Percentiles rank a stretch among this genome's conserved stretches.
Evolutionary conservation across 2,797 vertebrate species (phyloP).

Genomic region (Melanotaenia trifasciata): DNA sequence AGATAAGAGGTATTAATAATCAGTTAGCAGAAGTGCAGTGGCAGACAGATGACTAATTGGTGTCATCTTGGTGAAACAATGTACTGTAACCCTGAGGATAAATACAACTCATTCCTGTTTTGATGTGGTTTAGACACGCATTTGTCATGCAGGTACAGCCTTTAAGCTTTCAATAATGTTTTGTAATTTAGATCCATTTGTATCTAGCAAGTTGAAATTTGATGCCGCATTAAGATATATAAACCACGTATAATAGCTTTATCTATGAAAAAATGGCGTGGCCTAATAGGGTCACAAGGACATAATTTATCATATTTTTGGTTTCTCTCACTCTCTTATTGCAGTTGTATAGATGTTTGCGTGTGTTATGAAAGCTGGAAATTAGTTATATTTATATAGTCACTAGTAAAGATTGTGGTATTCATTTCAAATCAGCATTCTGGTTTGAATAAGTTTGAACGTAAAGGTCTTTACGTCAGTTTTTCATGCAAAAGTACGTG

Average conservation of each 20-base stretch:
- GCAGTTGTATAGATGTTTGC: neutral
- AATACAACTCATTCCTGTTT: constrained; percentile 21
- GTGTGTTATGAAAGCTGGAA: neutral
- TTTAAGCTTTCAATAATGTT: constrained; percentile 1
- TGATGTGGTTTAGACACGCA: constrained; percentile 18
- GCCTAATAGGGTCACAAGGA: neutral
- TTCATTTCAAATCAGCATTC: constrained; percentile 11
- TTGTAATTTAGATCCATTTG: neutral
- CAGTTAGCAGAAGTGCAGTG: constrained; percentile 28
- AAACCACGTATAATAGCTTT: neutral
- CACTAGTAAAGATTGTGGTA: neutral
- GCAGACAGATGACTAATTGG: constrained; percentile 25
- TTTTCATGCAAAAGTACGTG: constrained; percentile 10
- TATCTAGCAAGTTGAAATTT: neutral
- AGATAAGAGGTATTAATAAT: constrained; percentile 21
- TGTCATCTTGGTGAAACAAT: constrained; percentile 37
- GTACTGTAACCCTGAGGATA: constrained; percentile 21
- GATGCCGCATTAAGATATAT: neutral
- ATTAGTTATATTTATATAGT: neutral
- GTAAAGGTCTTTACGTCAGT: constrained; percentile 14
- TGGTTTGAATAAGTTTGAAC: constrained; percentile 39
- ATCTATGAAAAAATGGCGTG: neutral
- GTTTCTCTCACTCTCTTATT: neutral
- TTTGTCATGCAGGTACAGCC: constrained; percentile 6
- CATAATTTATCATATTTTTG: neutral